Conservation (phyloP, 2,888 invertebrate species). For the Syritta pipiens region DNA sequence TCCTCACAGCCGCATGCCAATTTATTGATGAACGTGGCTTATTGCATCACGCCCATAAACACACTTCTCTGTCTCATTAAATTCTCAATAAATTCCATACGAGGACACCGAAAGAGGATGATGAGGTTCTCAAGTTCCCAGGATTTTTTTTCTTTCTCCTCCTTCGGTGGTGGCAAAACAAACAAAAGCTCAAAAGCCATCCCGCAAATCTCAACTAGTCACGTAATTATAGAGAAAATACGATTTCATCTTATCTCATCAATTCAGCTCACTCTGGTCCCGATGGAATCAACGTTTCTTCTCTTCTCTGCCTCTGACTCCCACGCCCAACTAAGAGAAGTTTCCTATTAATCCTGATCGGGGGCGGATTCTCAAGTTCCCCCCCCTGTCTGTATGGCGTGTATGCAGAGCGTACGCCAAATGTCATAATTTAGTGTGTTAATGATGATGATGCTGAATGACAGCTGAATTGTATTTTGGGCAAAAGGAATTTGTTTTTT, state of each 20-base stretch:
- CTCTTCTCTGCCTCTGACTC: not conserved
- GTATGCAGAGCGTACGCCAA: not conserved
- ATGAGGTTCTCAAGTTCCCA: too few relatives aligned
- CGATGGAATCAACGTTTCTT: not conserved
- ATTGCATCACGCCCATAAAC: too few relatives aligned
- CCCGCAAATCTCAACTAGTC: slow-evolving; percentile 12
- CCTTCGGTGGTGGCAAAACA: too few relatives aligned
- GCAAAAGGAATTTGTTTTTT: not conserved
- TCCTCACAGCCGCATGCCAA: too few relatives aligned
- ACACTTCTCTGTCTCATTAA: too few relatives aligned
- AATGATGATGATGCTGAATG: slow-evolving; percentile 6
- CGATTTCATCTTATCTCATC: slow-evolving; percentile 29
- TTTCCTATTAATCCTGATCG: not conserved
- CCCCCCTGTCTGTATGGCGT: not conserved
- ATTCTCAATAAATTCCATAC: too few relatives aligned
- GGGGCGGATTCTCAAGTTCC: not conserved
- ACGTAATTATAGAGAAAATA: slow-evolving; percentile 31
- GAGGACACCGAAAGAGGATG: too few relatives aligned
- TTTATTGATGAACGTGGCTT: too few relatives aligned
- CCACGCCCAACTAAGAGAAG: not conserved
- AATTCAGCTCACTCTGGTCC: slow-evolving; percentile 1
- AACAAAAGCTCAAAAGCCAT: slow-evolving; percentile 16
- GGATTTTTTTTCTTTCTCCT: too few relatives aligned
- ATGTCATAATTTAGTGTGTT: slow-evolving; percentile 6
- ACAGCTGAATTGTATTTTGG: not conserved